Conservation (phyloP, 2,888 invertebrate species). For the Trimorus sp. region DNA sequence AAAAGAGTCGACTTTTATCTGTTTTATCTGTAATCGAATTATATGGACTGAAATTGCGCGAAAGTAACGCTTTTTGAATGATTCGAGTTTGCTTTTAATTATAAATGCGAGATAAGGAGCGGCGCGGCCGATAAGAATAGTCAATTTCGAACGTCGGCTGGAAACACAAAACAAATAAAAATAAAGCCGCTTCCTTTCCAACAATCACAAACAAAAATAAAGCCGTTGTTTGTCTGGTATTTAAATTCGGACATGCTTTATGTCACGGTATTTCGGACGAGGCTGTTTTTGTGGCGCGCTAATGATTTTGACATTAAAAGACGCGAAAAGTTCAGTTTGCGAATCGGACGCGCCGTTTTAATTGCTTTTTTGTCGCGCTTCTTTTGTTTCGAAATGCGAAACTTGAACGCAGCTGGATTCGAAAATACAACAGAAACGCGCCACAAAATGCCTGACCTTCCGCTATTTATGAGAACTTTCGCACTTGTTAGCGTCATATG, state of each 20-base stretch:
- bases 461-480: constrained; percentile 28
- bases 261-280: no score
- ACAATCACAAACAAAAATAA: no score
- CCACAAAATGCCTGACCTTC: constrained; percentile 21
- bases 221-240: no score
- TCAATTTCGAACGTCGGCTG: not conserved
- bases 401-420: not conserved
- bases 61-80: constrained; percentile 6
- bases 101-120: constrained; percentile 16
- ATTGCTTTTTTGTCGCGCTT: no score
- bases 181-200: not conserved
- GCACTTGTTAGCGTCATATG: constrained; percentile 8
- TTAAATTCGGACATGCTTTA: no score
- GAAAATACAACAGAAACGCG: constrained; percentile 17
- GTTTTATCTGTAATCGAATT: constrained; percentile 17
- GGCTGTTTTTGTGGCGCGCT: no score
- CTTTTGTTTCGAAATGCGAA: not conserved
- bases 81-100: constrained; percentile 29
- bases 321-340: no score
- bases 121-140: not conserved
- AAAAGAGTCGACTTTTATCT: constrained; percentile 3
- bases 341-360: no score
- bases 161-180: not conserved
- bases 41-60: constrained; percentile 1
- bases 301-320: no score